Evolutionary conservation across 2,797 vertebrate species (phyloP), one percentile per base, ranked within the genome.

Genomic region (Notoglanidium macrostoma): DNA sequence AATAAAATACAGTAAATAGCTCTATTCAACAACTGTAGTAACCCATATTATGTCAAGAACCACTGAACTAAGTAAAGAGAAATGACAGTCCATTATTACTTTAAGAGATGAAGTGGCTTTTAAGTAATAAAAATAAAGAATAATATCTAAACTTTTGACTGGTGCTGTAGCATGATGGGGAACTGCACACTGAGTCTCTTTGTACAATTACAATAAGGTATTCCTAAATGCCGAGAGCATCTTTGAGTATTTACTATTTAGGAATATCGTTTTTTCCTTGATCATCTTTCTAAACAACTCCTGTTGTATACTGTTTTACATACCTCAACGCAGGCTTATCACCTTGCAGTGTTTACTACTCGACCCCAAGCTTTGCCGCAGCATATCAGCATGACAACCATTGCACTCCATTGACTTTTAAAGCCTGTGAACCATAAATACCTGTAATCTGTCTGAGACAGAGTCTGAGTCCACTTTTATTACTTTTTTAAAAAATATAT

Each of bases 371-470:
- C 54, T 79, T 79, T 57, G 19, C 76, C 54, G 9, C 19, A 79
- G 35, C 23, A 46, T 63, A 61, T 80, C 35, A 46, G 35, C 57
- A 63, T 17, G 78, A 81, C 40, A 63, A 46, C 35, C 57, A 63
- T 32, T 84, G 54, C 32, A 84, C 19, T 61, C 70, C 12, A 49
- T 21, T 40, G 29, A 55, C 51, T 72, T 84, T 72, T 70, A 84
- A 85, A 85, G 70, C 35, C 54, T 29, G 68, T 59, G 54, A 84
- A 74, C 83, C 68, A 59, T 84, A 73, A 84, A 74, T 84, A 84
- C 83, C 83, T 46, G 21, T 84, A 84, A 86, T 89, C 80, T 46
- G 54, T 87, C 78, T 80, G 82, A 77, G 84, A 63, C 74, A 59
- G 72, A 67, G 65, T 68, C 76, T 87, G 74, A 67, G 76, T 57